Evolutionary conservation across 2,797 vertebrate species (phyloP), one percentile per base, ranked within the genome.

Genomic region (Trematomus bernacchii): DNA sequence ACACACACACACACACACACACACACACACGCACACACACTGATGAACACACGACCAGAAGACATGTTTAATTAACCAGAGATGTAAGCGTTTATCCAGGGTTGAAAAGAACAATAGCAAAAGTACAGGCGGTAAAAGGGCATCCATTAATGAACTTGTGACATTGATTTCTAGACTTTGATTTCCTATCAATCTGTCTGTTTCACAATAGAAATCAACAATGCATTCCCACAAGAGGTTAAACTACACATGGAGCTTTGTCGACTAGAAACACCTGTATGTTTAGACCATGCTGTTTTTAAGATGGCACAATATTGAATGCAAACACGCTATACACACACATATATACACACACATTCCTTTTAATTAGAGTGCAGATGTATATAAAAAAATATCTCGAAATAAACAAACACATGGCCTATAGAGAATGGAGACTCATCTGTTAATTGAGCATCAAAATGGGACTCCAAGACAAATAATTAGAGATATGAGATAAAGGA

Each of bases 61-160:
- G 81, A 88, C 76, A 79, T 82, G 87, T 93, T 92, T 92, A 92
- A 93, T 93, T 92, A 93, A 92, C 62, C 80, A 72, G 63, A 85
- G 78, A 88, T 80, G 76, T 85, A 86, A 85, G 77, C 63, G 71
- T 85, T 89, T 88, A 89, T 90, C 83, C 84, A 58, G 44, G 66
- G 71, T 74, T 66, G 65, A 53, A 77, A 74, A 86, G 85, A 90
- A 92, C 86, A 90, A 90, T 82, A 75, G 88, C 75, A 78, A 88
- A 89, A 89, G 86, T 89, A 90, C 66, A 87, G 77, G 74, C 73
- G 66, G 71, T 89, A 90, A 94, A 93, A 93, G 88, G 92, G 88
- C 89, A 89, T 87, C 82, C 76, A 73, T 90, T 94, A 94, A 92
- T 92, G 91, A 92, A 92, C 89, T 91, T 91, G 90, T 89, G 91